Evolutionary conservation across 2,797 vertebrate genomes (phyloP), one percentile per base, ranked within the genome.

Genomic region (Mus spretus): DNA sequence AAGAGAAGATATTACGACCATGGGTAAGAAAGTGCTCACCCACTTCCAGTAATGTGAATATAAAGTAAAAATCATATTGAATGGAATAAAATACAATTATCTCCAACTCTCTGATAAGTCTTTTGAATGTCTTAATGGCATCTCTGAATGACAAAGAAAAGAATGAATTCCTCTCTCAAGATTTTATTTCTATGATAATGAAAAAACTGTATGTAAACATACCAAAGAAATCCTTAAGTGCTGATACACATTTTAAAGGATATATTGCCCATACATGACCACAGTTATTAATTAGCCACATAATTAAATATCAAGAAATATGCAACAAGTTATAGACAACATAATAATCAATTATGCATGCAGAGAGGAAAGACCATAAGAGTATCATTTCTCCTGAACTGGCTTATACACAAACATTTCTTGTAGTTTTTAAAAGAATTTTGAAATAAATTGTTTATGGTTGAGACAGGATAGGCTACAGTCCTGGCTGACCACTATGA

Each of bases 11-110:
- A 12, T 57, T 20, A 28, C 3, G 15, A 47, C 7, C 11, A 79
- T 67, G 93, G 95, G 89, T 92, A 92, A 97, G 79, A 47, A 67
- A 85, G 22, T 37, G 9, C 20, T 61, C 47, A 50, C 24, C 13
- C 34, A 0, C 9, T 82, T 75, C 50, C 37, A 57, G n/a, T 79
- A 63, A 20, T 83, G 57, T 2, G 5, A 20, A 12, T 37, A 11
- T 80, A 53, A 20, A n/a, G 75, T 15, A 79, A 34, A 86, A 53
- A 13, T 70, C 13, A 26, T 8, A 20, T 3, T 28, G 10, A 47
- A 44, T 65, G 8, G 24, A 34, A 91, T 78, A 92, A 81, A 92
- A 59, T 80, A 15, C 15, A 74, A 40, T 67, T 53, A 61, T 24
- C 24, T 57, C 19, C 37, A 82, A 2, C 1, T 65, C 31, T n/a